These are phyloP conservation scores for Epinotia nisella DNA, from an alignment of 2,888 invertebrate species.

Conservation along the genomic window DNA sequence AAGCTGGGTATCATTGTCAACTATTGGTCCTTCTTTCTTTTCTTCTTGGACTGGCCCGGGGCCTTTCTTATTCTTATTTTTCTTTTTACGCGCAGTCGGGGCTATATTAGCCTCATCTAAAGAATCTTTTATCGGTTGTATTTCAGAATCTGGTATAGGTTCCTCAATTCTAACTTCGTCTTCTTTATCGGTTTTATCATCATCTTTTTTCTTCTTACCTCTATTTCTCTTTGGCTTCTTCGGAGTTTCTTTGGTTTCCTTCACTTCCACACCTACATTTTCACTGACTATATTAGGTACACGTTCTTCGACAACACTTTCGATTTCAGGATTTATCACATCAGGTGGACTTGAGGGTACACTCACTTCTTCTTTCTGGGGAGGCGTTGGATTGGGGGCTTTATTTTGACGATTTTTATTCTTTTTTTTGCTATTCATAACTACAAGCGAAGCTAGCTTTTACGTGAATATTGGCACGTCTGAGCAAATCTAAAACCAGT, in stretches of 20 bases:
- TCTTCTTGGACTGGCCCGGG: conserved; percentile 40
- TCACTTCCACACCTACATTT: conserved; percentile 44
- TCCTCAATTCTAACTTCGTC: conserved; percentile 44
- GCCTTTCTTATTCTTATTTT: conserved; percentile 69
- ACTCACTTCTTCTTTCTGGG: conserved; percentile 49
- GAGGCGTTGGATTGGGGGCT: conserved; percentile 55
- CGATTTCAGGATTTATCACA: conserved; percentile 46
- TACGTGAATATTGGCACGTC: conserved; percentile 52
- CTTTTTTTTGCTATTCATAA: conserved; percentile 77
- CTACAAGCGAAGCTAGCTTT: conserved; percentile 42
- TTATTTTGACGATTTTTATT: conserved; percentile 68
- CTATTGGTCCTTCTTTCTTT: conserved; percentile 37
- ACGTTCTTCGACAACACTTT: conserved; percentile 53
- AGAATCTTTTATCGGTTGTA: conserved; percentile 42
- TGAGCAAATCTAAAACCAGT: conserved; percentile 71
- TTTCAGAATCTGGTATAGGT: conserved; percentile 11
- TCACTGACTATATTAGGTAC: conserved; percentile 58
- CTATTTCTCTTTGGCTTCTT: conserved; percentile 79
- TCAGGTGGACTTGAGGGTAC: conserved; percentile 16
- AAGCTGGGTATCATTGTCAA: conserved; percentile 32
- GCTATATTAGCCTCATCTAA: conserved; percentile 47
- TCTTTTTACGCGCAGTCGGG: conserved; percentile 71
- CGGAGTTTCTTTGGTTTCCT: conserved; percentile 58
- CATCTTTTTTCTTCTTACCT: conserved; percentile 72
- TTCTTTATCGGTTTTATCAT: conserved; percentile 50